Evolutionary conservation across 2,888 invertebrate genomes (phyloP).

Genomic region (Criorhina ranunculi): DNA sequence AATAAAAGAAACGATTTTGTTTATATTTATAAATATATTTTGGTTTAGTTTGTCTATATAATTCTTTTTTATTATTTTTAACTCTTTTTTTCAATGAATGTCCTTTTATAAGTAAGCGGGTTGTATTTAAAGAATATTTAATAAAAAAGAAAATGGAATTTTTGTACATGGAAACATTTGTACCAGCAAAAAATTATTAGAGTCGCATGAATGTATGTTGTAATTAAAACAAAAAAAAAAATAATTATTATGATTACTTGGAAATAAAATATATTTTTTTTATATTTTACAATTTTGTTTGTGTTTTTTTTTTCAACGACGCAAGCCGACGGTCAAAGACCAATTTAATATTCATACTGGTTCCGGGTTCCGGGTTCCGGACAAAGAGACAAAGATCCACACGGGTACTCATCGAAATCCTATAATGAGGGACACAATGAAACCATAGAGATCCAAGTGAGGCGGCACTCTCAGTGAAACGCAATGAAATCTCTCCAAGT

Average conservation of each 20-base stretch:
- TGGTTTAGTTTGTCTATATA: constrained; percentile 53
- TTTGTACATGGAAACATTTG: constrained; percentile 57
- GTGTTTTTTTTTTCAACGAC: neutral
- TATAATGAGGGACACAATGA: too few species aligned
- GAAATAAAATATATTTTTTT: constrained; percentile 69
- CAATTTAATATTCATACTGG: too few species aligned
- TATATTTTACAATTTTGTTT: constrained; percentile 35
- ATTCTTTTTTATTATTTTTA: constrained; percentile 12
- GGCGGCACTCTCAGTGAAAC: too few species aligned
- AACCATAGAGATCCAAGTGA: too few species aligned
- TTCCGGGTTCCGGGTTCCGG: too few species aligned
- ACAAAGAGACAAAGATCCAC: too few species aligned
- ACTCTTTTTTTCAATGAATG: constrained; percentile 10
- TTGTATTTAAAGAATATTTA: constrained; percentile 63
- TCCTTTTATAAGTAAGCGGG: constrained; percentile 56
- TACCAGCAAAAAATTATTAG: constrained; percentile 22
- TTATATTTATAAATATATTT: constrained; percentile 56
- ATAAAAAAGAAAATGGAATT: constrained; percentile 44
- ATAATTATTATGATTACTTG: constrained; percentile 47
- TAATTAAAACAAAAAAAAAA: constrained; percentile 55
- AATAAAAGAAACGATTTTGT: constrained; percentile 35
- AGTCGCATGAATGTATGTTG: constrained; percentile 65
- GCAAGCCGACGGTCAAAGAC: too few species aligned
- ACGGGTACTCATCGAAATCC: too few species aligned
- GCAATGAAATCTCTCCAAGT: too few species aligned